phyloP scores from a whole-genome alignment of 35 echinoderm and acorn worm species.

The Chiridota heheva region DNA sequence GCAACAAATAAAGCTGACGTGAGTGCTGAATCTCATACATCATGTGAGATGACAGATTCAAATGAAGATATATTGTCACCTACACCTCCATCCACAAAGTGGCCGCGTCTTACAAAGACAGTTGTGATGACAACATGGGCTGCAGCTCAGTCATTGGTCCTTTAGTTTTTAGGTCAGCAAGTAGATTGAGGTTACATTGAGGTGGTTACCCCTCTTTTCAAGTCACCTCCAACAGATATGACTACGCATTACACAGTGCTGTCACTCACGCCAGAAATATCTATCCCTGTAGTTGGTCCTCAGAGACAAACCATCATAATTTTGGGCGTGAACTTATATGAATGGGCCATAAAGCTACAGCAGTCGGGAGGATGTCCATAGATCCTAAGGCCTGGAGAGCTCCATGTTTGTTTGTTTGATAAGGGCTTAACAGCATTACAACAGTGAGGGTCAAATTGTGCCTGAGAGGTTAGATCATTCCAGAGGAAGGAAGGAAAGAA shows the following conservation, averaged over 20 bases:
- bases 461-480: too few species aligned
- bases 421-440: too few species aligned
- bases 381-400: slow-evolving; percentile 29
- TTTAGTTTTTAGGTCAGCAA: slow-evolving; percentile 13
- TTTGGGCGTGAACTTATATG: slow-evolving; percentile 32
- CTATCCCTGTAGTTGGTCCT: slow-evolving; percentile 8
- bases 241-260: slow-evolving; percentile 8
- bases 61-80: slow-evolving; percentile 26
- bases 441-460: too few species aligned
- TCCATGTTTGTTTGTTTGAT: slow-evolving; percentile 35
- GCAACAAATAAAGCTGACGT: slow-evolving; percentile 2
- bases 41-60: neutral
- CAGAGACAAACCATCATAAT: slow-evolving; percentile 13
- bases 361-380: slow-evolving; percentile 28
- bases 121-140: slow-evolving; percentile 32
- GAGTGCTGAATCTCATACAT: neutral
- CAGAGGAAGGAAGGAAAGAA: too few species aligned
- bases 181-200: neutral
- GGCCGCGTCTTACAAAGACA: neutral
- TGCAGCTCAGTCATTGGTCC: slow-evolving; percentile 27
- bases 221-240: slow-evolving; percentile 17
- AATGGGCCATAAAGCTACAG: slow-evolving; percentile 14
- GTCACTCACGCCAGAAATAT: slow-evolving; percentile 26
- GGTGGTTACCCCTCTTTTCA: slow-evolving; percentile 16
- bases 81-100: too few species aligned